Base-by-base conservation (phyloP, 2,888 invertebrate genomes). In the Sphaerophoria rueppellii region DNA sequence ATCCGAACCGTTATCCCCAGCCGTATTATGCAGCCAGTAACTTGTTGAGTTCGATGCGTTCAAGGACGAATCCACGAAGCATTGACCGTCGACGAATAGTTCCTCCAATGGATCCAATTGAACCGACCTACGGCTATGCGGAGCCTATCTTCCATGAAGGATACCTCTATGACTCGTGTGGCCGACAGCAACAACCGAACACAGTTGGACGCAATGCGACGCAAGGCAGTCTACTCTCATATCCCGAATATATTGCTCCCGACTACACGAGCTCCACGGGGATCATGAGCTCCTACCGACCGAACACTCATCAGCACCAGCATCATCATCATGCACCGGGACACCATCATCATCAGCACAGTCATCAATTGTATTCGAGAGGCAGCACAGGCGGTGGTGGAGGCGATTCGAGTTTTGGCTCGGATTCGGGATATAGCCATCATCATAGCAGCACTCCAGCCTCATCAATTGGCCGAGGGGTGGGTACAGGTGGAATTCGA, bases 401-500 rank as follows among this genome's bases (percentile, higher is more conserved):
- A 87, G 90, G 90, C 7, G 95, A 95, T 89, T 96, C 96, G 5
- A 96, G 96, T 4, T 95, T 96, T 87, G 96, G 96, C 40, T 96
- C 96, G 7, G 96, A 96, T 91, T 96, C 96, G 58, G 96, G 96
- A 9, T 96, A 96, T 91, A 96, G 96, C 91, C 96, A 96, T 91
- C 91, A 92, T 48, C 85, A 85, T 48, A 85, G 81, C 43, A 85
- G 85, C 57, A 92, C 92, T 70, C 92, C 91, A 2, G 89, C 91
- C 43, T 91, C 91, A 4, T 90, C 91, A 3, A 90, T 91, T 50
- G 91, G 90, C 0, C 89, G 91, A 0, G 91, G 91, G 50, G 86
- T 90, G 54, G 80, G 88, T 0, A 24, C 24, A 24, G 58, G 50
- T 35, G 65, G 65, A 4, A 24, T 86, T 58, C 86, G 86, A 55